Evolutionary conservation across 2,113 vertebrate species (phyloP).

Genomic region (Cyprinus carpio): DNA sequence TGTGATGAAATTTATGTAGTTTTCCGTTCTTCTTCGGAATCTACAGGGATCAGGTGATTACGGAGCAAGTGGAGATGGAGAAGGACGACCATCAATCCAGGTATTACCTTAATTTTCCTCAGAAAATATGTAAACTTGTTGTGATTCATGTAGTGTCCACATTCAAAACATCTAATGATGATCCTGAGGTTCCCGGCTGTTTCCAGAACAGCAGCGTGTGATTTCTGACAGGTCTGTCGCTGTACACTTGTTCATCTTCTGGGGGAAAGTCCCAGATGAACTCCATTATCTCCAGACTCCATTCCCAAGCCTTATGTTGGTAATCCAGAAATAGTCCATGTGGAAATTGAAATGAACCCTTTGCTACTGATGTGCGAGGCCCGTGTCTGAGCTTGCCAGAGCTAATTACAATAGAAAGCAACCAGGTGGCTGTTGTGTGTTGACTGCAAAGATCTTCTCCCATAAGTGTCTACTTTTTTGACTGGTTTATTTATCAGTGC

Average conservation of each 20-base stretch:
- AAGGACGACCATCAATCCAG: background rate
- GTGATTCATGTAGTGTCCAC: background rate
- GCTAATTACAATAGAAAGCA: constrained; percentile 63
- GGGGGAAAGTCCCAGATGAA: constrained; percentile 39
- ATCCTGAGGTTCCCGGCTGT: background rate
- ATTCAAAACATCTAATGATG: background rate
- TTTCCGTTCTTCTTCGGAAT: constrained; percentile 18
- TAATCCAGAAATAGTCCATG: constrained; percentile 39
- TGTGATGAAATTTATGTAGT: constrained; percentile 13
- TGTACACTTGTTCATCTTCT: constrained; percentile 28
- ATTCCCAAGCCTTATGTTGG: constrained; percentile 54
- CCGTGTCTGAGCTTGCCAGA: constrained; percentile 48
- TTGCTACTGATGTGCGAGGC: constrained; percentile 23
- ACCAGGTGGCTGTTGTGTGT: constrained; percentile 67
- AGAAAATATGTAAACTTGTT: background rate
- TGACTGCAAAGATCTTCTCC: constrained; percentile 38
- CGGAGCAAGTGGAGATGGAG: constrained; percentile 72
- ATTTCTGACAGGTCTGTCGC: background rate
- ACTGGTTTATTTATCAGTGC: constrained; percentile 61
- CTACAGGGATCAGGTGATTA: constrained; percentile 79
- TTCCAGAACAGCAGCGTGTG: constrained; percentile 1
- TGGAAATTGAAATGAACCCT: constrained; percentile 42
- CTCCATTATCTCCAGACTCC: constrained; percentile 24
- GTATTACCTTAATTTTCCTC: constrained; percentile 43
- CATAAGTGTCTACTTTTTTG: constrained; percentile 20